Percentiles rank a stretch among this genome's conserved stretches.
phyloP scores from a whole-genome alignment of 1,140 invertebrate species.

The Leptinotarsa defecta region DNA sequence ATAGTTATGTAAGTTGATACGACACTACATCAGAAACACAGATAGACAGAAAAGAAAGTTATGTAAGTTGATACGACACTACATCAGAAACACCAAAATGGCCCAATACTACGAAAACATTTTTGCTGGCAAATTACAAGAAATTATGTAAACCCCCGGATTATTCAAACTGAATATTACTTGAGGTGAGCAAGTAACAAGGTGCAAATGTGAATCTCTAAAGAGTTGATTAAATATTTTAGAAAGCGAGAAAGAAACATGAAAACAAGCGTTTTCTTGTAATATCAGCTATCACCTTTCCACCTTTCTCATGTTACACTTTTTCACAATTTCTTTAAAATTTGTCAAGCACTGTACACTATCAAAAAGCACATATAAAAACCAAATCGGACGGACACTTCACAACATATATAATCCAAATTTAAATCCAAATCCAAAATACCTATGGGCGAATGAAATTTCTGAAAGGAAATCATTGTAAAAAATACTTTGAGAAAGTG shows the following conservation, averaged over 20 bases:
- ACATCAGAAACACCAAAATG: neutral
- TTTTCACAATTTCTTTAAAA: constrained; percentile 6
- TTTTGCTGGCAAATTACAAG: neutral
- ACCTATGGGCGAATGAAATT: constrained; percentile 28
- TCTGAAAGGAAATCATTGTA: constrained; percentile 32
- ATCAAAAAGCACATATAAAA: constrained; percentile 24
- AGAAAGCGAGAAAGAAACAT: too few species aligned
- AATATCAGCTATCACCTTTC: too few species aligned
- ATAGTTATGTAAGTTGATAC: neutral
- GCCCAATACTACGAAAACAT: neutral
- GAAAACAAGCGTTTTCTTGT: too few species aligned
- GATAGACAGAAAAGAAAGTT: neutral
- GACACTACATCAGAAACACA: neutral
- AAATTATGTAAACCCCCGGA: neutral
- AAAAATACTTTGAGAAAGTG: neutral
- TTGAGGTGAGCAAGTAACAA: too few species aligned
- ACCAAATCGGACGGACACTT: constrained; percentile 16
- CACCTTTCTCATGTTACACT: neutral
- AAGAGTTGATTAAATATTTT: too few species aligned
- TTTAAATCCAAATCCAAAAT: constrained; percentile 22
- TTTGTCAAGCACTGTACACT: constrained; percentile 22
- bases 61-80: neutral
- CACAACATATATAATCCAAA: constrained; percentile 28
- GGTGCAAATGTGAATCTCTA: too few species aligned
- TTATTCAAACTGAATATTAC: too few species aligned